Base-by-base conservation (phyloP, 2,797 vertebrate species). In the Triplophysa yarkandensis region DNA sequence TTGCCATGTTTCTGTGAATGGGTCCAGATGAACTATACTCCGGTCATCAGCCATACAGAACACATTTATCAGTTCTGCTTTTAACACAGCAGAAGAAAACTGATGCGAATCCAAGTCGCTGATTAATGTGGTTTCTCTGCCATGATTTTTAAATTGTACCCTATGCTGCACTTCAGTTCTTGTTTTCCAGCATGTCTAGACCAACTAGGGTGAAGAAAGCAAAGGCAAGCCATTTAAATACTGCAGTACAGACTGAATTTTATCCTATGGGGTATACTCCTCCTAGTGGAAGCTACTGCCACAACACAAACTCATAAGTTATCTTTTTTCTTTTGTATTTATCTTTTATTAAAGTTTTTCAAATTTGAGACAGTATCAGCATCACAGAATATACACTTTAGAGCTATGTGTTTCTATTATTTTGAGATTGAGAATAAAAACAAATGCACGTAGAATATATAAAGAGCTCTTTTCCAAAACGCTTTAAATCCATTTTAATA, bases 211-310 rank as follows among this genome's bases (percentile, higher is more conserved):
- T 60, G 23, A 67, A 70, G 34, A 14, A 23, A 32, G 62, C 27
- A 57, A 11, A 21, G 34, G 34, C 46, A n/a, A 36, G 39, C n/a
- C 16, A 71, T 36, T 30, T 19, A 55, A 4, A 32, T 8, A 34
- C 32, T 52, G 13, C 7, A 54, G 25, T 54, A 27, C 21, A 61
- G 16, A 55, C 6, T 9, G 52, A 48, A 6, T n/a, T 23, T n/a
- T 79, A 90, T 88, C 78, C 76, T 89, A 86, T 91, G 91, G 87
- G 83, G 83, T 84, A 82, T 86, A 85, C 81, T 80, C 89, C 91
- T 86, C 86, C 91, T 87, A 83, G 88, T 89, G 92, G 86, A 4
- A 8, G 1, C 55, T 72, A 32, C 0, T 1, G 63, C 2, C 76
- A 82, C 58, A 4, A 57, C 82, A 85, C 27, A 0, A 7, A 28